Conservation (phyloP, 2,888 invertebrate species). For the Limnephilus lunatus region DNA sequence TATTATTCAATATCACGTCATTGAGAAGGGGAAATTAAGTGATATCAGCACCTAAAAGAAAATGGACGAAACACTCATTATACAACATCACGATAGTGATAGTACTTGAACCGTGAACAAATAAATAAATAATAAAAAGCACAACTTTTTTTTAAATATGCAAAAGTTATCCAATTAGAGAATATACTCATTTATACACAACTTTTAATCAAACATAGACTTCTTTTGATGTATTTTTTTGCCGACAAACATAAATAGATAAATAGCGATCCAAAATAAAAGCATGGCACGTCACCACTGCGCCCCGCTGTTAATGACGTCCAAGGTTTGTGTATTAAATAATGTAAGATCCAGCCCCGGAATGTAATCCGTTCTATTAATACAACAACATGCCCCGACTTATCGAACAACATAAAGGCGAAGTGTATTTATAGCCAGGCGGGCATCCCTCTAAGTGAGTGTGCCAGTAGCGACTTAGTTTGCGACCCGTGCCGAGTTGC, state of each 20-base stretch:
- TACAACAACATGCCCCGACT: background rate
- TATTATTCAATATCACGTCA: too few relatives aligned
- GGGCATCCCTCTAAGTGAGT: conserved; percentile 20
- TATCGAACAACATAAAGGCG: conserved; percentile 14
- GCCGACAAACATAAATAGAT: background rate
- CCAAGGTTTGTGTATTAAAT: background rate
- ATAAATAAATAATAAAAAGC: too few relatives aligned
- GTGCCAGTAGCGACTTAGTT: conserved; percentile 19
- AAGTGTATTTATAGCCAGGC: conserved; percentile 49
- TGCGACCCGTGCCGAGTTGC: background rate
- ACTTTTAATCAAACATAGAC: background rate
- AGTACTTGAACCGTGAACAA: too few relatives aligned
- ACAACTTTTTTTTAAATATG: too few relatives aligned
- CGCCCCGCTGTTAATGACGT: background rate
- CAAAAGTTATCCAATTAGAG: too few relatives aligned
- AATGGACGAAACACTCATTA: too few relatives aligned
- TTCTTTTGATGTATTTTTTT: background rate
- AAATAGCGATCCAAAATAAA: background rate
- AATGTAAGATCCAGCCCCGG: background rate
- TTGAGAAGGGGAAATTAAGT: too few relatives aligned
- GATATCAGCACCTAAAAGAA: too few relatives aligned
- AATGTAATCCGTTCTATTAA: background rate
- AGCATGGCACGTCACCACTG: background rate
- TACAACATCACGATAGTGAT: too few relatives aligned
- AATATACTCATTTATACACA: too few relatives aligned